Conservation (phyloP, 2,113 vertebrate species). For the Panurus biarmicus region DNA sequence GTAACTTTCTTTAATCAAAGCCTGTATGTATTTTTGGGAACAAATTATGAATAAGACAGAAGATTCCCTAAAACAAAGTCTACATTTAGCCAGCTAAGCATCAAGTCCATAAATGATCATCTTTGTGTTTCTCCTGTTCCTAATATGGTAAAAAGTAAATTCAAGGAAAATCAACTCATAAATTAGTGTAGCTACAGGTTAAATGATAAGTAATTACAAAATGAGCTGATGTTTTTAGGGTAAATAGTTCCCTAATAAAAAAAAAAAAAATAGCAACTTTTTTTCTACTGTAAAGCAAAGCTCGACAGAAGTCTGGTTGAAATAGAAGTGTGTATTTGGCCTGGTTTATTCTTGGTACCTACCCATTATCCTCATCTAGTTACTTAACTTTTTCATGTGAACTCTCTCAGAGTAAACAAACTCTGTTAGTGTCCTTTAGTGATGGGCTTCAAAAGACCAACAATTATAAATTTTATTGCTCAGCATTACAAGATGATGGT, state of each 20-base stretch:
- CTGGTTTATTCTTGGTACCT: neutral
- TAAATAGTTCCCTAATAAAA: neutral
- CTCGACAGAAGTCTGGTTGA: neutral
- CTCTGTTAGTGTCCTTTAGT: conserved; percentile 34
- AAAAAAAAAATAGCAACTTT: neutral
- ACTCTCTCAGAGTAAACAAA: conserved; percentile 64
- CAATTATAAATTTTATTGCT: conserved; percentile 72
- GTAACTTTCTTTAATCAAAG: neutral
- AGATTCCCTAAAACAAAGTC: neutral
- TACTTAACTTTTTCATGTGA: conserved; percentile 41
- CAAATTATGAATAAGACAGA: neutral
- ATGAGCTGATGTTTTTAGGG: neutral
- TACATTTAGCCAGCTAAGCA: neutral
- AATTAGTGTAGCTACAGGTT: neutral
- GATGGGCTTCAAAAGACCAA: conserved; percentile 61
- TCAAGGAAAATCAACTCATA: neutral
- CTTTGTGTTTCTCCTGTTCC: neutral
- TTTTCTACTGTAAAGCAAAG: neutral
- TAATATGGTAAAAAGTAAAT: neutral
- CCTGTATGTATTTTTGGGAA: neutral
- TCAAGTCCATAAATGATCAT: neutral
- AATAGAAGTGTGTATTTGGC: neutral
- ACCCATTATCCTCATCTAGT: neutral
- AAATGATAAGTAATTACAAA: neutral
- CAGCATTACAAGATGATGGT: conserved; percentile 66